These are phyloP conservation scores for Pandemis cinnamomeana DNA, from an alignment of 2,888 invertebrate species.

Conservation along the genomic window DNA sequence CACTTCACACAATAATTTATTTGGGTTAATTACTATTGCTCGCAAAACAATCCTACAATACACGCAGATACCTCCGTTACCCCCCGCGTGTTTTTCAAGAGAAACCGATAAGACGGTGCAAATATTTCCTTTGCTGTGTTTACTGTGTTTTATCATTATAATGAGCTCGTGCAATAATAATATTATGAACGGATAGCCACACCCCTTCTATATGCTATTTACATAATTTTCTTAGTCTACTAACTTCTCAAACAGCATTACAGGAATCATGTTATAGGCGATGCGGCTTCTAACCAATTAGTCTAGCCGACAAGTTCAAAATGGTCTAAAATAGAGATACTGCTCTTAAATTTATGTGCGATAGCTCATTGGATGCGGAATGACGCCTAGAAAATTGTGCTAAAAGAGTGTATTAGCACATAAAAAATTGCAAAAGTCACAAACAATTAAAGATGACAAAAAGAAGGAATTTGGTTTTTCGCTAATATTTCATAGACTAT, in stretches of 20 bases:
- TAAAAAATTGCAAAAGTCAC: too few relatives aligned
- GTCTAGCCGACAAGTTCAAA: too few relatives aligned
- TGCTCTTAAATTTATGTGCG: too few relatives aligned
- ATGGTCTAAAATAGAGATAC: too few relatives aligned
- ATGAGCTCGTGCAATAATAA: neutral
- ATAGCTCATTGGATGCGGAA: too few relatives aligned
- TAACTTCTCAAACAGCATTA: neutral
- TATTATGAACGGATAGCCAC: neutral
- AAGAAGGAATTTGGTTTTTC: too few relatives aligned
- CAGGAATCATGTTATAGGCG: too few relatives aligned
- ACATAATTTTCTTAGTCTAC: neutral
- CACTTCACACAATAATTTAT: neutral
- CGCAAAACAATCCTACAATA: neutral
- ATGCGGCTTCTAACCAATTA: too few relatives aligned
- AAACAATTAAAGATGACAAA: too few relatives aligned
- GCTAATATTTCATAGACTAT: too few relatives aligned
- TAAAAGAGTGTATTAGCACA: too few relatives aligned
- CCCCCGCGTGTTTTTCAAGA: neutral
- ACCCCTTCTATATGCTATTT: neutral
- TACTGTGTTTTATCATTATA: slow-evolving; percentile 6
- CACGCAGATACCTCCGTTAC: neutral
- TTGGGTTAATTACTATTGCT: neutral
- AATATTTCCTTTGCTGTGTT: slow-evolving; percentile 17
- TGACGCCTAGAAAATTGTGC: too few relatives aligned
- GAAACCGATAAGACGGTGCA: slow-evolving; percentile 13